These are phyloP conservation scores for Bubo bubo DNA, from an alignment of 2,113 vertebrate species.

Conservation along the genomic window DNA sequence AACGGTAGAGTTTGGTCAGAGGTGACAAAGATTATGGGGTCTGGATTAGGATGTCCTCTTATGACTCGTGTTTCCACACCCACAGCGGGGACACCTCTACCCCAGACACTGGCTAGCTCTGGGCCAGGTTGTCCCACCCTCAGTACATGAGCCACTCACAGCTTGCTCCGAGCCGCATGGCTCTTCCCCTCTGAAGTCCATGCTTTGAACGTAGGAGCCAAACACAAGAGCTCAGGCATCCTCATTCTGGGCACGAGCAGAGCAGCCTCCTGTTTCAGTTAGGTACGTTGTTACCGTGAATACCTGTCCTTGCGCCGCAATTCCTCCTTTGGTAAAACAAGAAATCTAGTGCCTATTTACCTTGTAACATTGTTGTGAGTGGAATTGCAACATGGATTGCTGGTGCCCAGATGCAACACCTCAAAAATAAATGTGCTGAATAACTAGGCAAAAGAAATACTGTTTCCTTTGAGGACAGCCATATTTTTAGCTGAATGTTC, in stretches of 20 bases:
- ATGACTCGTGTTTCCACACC: neutral
- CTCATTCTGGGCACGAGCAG: neutral
- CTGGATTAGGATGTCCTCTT: neutral
- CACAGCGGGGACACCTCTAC: neutral
- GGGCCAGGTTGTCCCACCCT: neutral
- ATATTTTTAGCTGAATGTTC: neutral
- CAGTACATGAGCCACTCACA: neutral
- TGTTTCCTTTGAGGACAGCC: neutral
- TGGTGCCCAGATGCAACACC: neutral
- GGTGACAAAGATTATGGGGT: neutral
- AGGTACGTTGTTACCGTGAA: neutral
- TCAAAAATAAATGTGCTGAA: neutral
- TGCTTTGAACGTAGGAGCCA: rapidly evolving
- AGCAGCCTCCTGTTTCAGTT: neutral
- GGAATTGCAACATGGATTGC: neutral
- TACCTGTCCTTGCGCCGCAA: neutral
- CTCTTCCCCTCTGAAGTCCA: neutral
- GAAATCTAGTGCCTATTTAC: neutral
- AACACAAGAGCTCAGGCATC: neutral
- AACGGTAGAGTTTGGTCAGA: neutral
- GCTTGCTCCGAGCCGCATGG: neutral
- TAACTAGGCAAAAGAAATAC: neutral
- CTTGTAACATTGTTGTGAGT: neutral
- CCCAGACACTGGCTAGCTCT: neutral
- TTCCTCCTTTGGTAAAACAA: neutral